Conservation (phyloP, 1,140 invertebrate genomes). For the Apis florea region DNA sequence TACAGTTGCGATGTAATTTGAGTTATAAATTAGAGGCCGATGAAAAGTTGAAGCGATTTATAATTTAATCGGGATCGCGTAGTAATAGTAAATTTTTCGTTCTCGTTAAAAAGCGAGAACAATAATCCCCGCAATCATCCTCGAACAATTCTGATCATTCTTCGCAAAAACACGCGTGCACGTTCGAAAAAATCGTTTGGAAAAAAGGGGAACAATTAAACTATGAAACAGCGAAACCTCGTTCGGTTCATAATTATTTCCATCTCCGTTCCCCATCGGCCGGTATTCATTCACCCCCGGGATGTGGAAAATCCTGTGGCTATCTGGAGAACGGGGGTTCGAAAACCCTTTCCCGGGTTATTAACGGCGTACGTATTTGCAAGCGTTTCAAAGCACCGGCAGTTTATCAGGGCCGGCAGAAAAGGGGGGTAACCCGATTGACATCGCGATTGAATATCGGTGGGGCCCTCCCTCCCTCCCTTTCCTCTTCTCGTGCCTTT, state of each 20-base stretch:
- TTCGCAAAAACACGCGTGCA: too few species aligned
- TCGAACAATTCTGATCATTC: too few species aligned
- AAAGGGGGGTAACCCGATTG: conserved; percentile 18
- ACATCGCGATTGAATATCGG: conserved; percentile 27
- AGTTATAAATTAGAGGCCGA: too few species aligned
- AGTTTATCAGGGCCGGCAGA: conserved; percentile 26
- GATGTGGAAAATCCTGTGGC: not conserved
- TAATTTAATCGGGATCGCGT: too few species aligned
- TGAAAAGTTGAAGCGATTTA: too few species aligned
- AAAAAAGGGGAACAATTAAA: not conserved
- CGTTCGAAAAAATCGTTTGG: too few species aligned
- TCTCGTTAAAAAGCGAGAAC: too few species aligned
- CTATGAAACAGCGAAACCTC: not conserved
- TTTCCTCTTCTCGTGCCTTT: not conserved
- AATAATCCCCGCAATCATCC: too few species aligned
- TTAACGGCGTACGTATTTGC: not conserved
- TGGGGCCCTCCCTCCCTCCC: not conserved
- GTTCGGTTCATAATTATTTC: conserved; percentile 16
- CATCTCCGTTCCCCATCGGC: not conserved
- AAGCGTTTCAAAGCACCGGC: not conserved
- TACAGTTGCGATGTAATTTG: too few species aligned
- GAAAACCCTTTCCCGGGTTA: not conserved
- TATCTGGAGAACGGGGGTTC: not conserved
- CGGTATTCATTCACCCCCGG: not conserved
- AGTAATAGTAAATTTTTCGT: too few species aligned